Conservation (phyloP, 2,888 invertebrate species). For the Drosophila birchii region DNA sequence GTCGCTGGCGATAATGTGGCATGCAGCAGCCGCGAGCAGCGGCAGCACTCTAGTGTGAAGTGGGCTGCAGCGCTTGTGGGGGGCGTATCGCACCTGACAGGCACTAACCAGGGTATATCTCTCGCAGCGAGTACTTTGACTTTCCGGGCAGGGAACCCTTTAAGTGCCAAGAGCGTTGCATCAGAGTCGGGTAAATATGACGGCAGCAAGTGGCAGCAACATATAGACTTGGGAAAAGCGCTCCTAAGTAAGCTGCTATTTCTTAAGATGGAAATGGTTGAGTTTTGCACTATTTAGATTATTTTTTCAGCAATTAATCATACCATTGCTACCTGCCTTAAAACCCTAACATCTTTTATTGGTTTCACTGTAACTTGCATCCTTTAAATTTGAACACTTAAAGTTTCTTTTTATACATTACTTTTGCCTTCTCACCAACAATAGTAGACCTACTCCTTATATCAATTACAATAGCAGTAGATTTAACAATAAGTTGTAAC, state of each 20-base stretch:
- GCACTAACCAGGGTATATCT: conserved; percentile 38
- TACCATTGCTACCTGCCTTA: too few species aligned
- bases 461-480: not conserved
- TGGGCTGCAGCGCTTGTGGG: conserved; percentile 56
- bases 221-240: not conserved
- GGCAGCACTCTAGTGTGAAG: conserved; percentile 70
- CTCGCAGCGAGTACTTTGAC: conserved; percentile 31
- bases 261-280: not conserved
- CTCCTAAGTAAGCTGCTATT: not conserved
- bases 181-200: conserved; percentile 16
- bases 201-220: not conserved
- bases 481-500: not conserved
- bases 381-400: too few species aligned
- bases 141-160: conserved; percentile 26
- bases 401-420: too few species aligned
- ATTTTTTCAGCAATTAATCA: too few species aligned
- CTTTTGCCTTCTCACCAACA: too few species aligned
- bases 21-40: conserved; percentile 36
- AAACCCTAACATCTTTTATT: too few species aligned
- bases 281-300: not conserved
- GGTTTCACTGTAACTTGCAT: too few species aligned
- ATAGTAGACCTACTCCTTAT: not conserved
- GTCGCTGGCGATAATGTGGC: conserved; percentile 62
- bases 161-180: conserved; percentile 20
- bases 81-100: conserved; percentile 36